Conservation (phyloP, 2,113 vertebrate species). For the Ellobius talpinus region DNA sequence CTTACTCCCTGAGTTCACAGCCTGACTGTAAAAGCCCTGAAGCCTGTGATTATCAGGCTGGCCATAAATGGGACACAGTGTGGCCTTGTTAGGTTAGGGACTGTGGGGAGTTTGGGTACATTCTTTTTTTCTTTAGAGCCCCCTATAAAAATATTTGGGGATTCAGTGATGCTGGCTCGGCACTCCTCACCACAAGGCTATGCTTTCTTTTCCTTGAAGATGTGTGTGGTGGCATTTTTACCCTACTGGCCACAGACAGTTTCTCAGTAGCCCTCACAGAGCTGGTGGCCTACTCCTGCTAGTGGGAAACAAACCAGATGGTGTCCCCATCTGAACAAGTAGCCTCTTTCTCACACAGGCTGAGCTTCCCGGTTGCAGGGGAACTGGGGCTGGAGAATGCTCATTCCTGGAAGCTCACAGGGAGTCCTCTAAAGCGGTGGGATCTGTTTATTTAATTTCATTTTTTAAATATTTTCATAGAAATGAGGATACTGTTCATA, state of each 20-base stretch:
- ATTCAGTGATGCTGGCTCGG: conserved; percentile 58
- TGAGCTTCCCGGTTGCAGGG: neutral
- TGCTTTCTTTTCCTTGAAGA: conserved; percentile 41
- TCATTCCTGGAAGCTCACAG: conserved; percentile 66
- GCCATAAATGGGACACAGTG: conserved; percentile 65
- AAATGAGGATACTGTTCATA: conserved; percentile 45
- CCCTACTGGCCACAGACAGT: neutral
- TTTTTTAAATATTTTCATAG: conserved; percentile 33
- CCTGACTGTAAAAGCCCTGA: neutral
- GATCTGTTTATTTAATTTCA: conserved; percentile 69
- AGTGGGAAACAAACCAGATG: conserved; percentile 59
- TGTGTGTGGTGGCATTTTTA: neutral
- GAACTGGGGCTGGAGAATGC: neutral
- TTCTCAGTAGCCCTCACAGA: conserved; percentile 68
- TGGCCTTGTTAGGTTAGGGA: conserved; percentile 69
- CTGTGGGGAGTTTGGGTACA: conserved; percentile 72
- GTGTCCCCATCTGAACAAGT: neutral
- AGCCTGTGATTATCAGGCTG: conserved; percentile 72
- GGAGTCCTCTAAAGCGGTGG: conserved; percentile 60
- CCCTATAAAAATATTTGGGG: conserved; percentile 73
- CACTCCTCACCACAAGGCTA: conserved; percentile 47
- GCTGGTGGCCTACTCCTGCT: neutral
- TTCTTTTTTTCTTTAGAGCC: neutral
- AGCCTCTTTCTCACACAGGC: neutral
- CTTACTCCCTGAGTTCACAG: conserved; percentile 50